Base-by-base conservation (phyloP, 2,113 vertebrate species). In the Stegastes partitus region DNA sequence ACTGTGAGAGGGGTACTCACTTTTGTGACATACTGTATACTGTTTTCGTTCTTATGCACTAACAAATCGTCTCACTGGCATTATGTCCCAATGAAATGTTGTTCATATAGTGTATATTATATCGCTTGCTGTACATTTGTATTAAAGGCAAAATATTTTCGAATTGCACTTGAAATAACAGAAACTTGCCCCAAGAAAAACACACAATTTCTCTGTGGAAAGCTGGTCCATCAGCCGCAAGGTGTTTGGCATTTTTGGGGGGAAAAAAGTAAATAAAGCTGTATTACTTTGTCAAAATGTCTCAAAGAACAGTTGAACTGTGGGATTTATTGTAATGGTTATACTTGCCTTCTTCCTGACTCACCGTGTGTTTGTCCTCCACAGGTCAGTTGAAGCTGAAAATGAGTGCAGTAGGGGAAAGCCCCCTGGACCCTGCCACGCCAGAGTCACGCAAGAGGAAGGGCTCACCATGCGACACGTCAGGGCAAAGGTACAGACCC, bases 371-470 rank as follows among this genome's bases (percentile, higher is more conserved):
- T 25, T 44, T 25, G 21, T 68, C 55, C 15, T 42, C 56, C 10
- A 0, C 84, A 98, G 97, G 94, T 95, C 94, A 95, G 93, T 95
- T 93, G 81, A 94, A 96, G 92, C 92, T 96, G 94, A 96, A 94
- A 91, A 99, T 99, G 97, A 99, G 97, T 92, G 95, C 96, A 91
- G 95, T 97, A 18, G 97, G 97, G 94, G 97, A 99, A 91, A 95
- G 94, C 87, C 95, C 95, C 69, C 95, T 95, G 9, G 97, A 98
- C 92, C 95, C 96, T 69, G 92, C 93, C 80, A 94, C 95, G 89
- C 92, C 94, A 21, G 97, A 99, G 89, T 95, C 96, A 58, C 96
- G 96, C 73, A 99, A 99, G 93, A 97, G 97, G 90, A 99, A 96
- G 91, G 95, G 96, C 84, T 96, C 97, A 0, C 96, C 96, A 82